Percentiles rank a stretch among this genome's conserved stretches.
These are phyloP conservation scores for Corapipo altera DNA, from an alignment of 2,113 vertebrate genomes.

Conservation along the genomic window DNA sequence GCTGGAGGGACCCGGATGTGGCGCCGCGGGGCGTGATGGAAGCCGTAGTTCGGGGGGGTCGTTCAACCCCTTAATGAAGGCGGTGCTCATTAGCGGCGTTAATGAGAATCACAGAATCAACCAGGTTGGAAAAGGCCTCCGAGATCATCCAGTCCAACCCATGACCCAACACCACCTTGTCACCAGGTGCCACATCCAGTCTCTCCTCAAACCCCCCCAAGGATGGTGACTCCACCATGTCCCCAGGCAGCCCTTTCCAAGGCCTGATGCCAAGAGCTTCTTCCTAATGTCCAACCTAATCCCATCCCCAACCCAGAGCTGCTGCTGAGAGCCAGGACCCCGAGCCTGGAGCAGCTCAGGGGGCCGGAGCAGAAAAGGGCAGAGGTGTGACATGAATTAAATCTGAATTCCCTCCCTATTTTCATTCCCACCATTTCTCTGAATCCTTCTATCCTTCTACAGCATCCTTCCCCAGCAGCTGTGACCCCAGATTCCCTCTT, in stretches of 20 bases:
- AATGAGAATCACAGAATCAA: neutral
- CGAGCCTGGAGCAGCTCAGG: neutral
- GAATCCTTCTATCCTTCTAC: neutral
- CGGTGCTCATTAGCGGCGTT: neutral
- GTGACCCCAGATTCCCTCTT: neutral
- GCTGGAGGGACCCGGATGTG: neutral
- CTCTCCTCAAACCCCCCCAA: too few species aligned
- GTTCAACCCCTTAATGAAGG: neutral
- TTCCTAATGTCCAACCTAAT: too few species aligned
- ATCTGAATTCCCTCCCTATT: neutral
- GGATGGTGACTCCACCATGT: too few species aligned
- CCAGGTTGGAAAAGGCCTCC: too few species aligned
- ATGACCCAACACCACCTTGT: too few species aligned
- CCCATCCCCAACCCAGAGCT: neutral
- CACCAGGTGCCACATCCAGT: too few species aligned
- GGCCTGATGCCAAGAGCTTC: too few species aligned
- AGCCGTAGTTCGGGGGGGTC: fast-evolving
- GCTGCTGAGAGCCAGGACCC: neutral
- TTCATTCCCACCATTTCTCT: fast-evolving
- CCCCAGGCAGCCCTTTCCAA: too few species aligned
- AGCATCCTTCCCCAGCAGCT: neutral
- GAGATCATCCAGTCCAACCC: too few species aligned
- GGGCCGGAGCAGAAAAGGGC: too few species aligned
- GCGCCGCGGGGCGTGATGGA: neutral
- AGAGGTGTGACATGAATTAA: neutral